Conservation (phyloP, 2,888 invertebrate species). For the Drosophila bunnanda region DNA sequence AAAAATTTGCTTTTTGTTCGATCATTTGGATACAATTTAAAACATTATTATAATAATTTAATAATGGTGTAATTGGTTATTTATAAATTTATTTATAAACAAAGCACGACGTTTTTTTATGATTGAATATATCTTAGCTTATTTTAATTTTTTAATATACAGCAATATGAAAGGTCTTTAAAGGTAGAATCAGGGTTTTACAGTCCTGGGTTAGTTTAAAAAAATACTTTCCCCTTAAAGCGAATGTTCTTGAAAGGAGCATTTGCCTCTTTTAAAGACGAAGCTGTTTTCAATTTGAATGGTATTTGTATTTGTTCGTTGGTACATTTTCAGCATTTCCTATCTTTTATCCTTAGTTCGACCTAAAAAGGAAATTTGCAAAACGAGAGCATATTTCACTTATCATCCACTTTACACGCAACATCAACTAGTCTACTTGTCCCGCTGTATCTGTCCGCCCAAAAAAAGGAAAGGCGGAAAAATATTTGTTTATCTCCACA, state of each 20-base stretch:
- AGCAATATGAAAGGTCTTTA: no score
- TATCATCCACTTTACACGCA: slow-evolving; percentile 36
- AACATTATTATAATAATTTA: not conserved
- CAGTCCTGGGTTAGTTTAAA: not conserved
- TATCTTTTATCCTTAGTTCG: slow-evolving; percentile 1
- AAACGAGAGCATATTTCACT: slow-evolving; percentile 23
- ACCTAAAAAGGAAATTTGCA: slow-evolving; percentile 10
- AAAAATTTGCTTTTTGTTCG: no score
- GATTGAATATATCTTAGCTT: not conserved
- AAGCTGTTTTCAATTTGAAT: not conserved
- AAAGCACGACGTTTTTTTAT: no score
- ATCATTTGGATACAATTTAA: no score
- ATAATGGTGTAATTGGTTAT: not conserved
- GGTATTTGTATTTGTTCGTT: not conserved
- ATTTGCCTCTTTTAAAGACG: not conserved
- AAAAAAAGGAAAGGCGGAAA: slow-evolving; percentile 22
- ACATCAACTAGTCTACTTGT: slow-evolving; percentile 38
- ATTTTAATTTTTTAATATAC: not conserved
- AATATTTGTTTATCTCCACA: slow-evolving; percentile 69
- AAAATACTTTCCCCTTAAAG: not conserved
- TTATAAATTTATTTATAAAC: not conserved
- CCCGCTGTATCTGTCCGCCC: slow-evolving; percentile 46
- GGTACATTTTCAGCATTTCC: not conserved
- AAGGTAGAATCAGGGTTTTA: not conserved
- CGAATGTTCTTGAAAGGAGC: not conserved